Conservation (phyloP, 2,797 vertebrate genomes). For the Hemitrygon akajei region DNA sequence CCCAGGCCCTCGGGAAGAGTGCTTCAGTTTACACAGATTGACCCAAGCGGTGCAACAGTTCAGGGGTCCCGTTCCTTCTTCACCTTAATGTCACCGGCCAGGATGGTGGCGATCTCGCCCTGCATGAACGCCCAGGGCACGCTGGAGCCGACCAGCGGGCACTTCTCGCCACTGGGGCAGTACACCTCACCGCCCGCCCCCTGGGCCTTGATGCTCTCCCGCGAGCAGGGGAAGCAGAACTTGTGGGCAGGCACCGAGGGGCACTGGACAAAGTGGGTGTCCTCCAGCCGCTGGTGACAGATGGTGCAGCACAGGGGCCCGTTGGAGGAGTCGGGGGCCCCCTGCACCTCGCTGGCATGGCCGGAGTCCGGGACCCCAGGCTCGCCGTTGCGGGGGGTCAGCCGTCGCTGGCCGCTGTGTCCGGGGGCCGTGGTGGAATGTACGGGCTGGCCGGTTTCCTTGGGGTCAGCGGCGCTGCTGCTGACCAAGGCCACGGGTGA, state of each 20-base stretch:
- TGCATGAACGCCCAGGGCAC: constrained; percentile 99
- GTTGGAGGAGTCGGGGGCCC: constrained; percentile 90
- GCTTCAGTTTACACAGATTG: not conserved
- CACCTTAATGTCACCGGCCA: constrained; percentile 95
- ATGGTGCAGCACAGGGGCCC: constrained; percentile 92
- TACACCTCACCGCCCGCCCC: constrained; percentile 93
- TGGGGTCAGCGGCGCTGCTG: constrained; percentile 84
- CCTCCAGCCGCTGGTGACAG: constrained; percentile 91
- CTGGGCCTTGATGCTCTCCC: constrained; percentile 98
- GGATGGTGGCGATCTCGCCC: constrained; percentile 94
- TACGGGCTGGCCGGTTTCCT: constrained; percentile 80
- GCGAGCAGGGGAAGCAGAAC: constrained; percentile 97
- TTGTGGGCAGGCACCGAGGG: constrained; percentile 93
- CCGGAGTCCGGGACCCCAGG: constrained; percentile 65
- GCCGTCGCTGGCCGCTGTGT: constrained; percentile 90
- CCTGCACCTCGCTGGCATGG: constrained; percentile 73
- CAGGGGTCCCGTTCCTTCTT: constrained; percentile 97
- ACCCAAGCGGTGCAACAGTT: constrained; percentile 46
- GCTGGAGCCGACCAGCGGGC: constrained; percentile 91
- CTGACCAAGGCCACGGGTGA: constrained; percentile 93
- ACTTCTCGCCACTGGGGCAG: constrained; percentile 95
- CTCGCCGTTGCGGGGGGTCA: constrained; percentile 72
- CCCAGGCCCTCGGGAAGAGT: not conserved
- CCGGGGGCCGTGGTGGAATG: constrained; percentile 81
- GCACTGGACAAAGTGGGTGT: constrained; percentile 98